Percentiles rank a stretch among this genome's conserved stretches.
These are phyloP conservation scores for Halcyon smyrnensis DNA, from an alignment of 2,797 vertebrate species.

Conservation along the genomic window DNA sequence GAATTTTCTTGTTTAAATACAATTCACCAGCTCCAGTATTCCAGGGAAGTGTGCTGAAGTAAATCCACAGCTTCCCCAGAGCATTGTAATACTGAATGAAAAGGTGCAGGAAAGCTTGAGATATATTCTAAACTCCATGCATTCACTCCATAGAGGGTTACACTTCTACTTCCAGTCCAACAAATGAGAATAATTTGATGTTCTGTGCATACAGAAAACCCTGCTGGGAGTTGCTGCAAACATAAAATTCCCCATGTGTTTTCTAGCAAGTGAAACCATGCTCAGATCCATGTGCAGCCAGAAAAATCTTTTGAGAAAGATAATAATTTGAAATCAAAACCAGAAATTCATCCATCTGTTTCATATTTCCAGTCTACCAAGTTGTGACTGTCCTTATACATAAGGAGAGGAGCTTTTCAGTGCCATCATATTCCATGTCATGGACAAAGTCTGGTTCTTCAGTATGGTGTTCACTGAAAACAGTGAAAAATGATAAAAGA, in stretches of 20 bases:
- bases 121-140: not conserved
- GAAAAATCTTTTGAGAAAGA: not conserved
- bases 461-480: not conserved
- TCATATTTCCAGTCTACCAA: not conserved
- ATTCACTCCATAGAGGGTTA: not conserved
- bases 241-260: not conserved
- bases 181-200: not conserved
- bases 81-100: not conserved
- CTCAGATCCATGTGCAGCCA: not conserved
- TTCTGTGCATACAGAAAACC: not conserved
- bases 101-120: not conserved
- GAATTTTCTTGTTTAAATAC: not conserved
- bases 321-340: conserved; percentile 6
- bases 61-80: not conserved
- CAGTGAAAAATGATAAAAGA: not conserved
- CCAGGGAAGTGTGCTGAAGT: not conserved
- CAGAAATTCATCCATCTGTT: conserved; percentile 4
- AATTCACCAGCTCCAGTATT: not conserved
- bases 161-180: not conserved
- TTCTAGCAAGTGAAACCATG: not conserved
- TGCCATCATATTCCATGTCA: not conserved
- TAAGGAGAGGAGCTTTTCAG: not conserved
- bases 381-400: not conserved
- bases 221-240: not conserved
- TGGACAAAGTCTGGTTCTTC: not conserved